Evolutionary conservation across 2,113 vertebrate genomes (phyloP).

Genomic region (Lepisosteus oculatus): DNA sequence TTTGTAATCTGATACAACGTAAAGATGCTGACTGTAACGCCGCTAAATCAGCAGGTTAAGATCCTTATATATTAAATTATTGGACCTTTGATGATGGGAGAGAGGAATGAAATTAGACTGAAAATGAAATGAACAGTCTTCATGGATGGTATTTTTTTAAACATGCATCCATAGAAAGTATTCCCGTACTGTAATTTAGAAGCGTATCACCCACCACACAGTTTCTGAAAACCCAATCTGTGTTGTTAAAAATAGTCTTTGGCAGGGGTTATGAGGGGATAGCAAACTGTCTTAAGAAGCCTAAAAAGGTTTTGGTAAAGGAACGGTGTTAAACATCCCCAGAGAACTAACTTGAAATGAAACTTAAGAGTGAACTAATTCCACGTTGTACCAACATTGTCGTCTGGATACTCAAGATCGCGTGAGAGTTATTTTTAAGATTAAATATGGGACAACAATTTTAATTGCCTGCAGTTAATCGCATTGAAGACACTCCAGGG

Average conservation of each 20-base stretch:
- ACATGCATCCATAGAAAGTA: too few species aligned
- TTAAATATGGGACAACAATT: too few species aligned
- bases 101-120: too few species aligned
- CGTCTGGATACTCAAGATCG: not conserved
- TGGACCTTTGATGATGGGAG: too few species aligned
- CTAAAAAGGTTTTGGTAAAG: constrained; percentile 59
- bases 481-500: too few species aligned
- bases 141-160: too few species aligned
- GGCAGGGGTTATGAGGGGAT: constrained; percentile 49
- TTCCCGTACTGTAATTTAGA: too few species aligned
- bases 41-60: not conserved
- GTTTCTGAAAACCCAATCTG: constrained; percentile 39
- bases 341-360: constrained; percentile 5
- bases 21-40: not conserved
- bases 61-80: too few species aligned
- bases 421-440: too few species aligned
- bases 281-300: constrained; percentile 42
- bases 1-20: too few species aligned
- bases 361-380: not conserved
- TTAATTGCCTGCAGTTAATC: too few species aligned
- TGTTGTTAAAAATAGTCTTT: constrained; percentile 62
- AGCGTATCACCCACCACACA: not conserved
- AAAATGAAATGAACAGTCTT: too few species aligned
- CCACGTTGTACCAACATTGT: constrained; percentile 2
- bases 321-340: constrained; percentile 5